Percentiles rank a stretch among this genome's conserved stretches.
These are phyloP conservation scores for Lucilia cuprina DNA, from an alignment of 1,140 invertebrate species.

Conservation along the genomic window DNA sequence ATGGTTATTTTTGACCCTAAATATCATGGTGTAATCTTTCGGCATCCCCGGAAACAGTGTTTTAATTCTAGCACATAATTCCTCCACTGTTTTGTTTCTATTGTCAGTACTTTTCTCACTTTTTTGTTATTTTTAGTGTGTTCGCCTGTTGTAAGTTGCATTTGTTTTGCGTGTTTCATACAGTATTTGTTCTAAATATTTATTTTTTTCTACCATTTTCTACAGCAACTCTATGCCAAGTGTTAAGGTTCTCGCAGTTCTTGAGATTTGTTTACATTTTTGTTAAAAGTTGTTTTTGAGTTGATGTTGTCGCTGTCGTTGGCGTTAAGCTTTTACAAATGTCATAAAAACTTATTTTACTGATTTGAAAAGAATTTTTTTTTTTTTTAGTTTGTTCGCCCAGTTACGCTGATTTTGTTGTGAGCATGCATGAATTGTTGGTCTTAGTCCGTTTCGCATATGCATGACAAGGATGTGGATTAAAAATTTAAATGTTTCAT, in stretches of 20 bases:
- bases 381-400: not conserved
- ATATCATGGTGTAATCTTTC: no score
- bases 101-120: not conserved
- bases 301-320: not conserved
- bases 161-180: not conserved
- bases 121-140: not conserved
- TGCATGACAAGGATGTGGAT: not conserved
- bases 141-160: not conserved
- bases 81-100: not conserved
- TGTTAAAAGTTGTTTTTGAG: not conserved
- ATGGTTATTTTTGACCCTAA: no score
- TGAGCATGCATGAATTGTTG: not conserved
- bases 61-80: not conserved
- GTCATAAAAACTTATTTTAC: not conserved
- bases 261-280: conserved; percentile 5
- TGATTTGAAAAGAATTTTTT: not conserved
- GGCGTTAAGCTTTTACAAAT: conserved; percentile 9
- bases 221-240: not conserved
- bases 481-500: not conserved
- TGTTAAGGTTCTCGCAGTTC: conserved; percentile 22
- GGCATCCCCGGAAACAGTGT: not conserved
- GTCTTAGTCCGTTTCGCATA: not conserved
- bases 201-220: not conserved
- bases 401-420: not conserved
- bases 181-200: no score